Base-by-base conservation (phyloP, 2,113 vertebrate genomes). In the Labrus mixtus region DNA sequence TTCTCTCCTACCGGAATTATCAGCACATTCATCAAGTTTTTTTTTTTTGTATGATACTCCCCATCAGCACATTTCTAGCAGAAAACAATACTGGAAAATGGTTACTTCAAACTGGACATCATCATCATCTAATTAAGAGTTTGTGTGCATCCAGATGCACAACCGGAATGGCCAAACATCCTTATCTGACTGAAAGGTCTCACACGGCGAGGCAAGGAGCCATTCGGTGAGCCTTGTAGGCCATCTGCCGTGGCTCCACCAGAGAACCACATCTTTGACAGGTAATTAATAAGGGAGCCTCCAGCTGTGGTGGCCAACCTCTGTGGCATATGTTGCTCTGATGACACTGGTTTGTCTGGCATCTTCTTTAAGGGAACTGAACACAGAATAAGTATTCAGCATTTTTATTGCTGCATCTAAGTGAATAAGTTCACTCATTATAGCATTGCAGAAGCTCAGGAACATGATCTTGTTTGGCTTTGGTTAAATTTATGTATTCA, bases 241-340 rank as follows among this genome's bases (percentile, higher is more conserved):
- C 91, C 91, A 92, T 94, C 91, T 94, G 91, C 83, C 83, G 59
- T 6, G 10, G 56, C 69, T 69, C 58, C 91, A 92, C 87, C 84
- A 85, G 87, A 90, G 91, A 83, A 69, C 78, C 69, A 79, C 68
- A 73, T 74, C 79, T 51, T n/a, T 92, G 93, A 93, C 91, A 93
- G 90, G 84, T 86, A 82, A 93, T 94, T 93, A 92, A 94, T 94
- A 92, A 94, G 75, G 82, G 23, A 67, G 73, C 74, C 78, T 86
- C 86, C 80, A 56, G 89, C 90, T 89, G 93, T 79, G 89, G 78
- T 78, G 91, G 86, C 59, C 75, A 58, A 79, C 69, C 88, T 85
- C 88, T 75, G 77, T 83, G 87, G 91, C 90, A 93, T 92, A 90
- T 90, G 91, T 68, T 69, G 62, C 82, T 90, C 81, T 87, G 83